Evolutionary conservation across 1,140 invertebrate species (phyloP).

Genomic region (Lepidurus arcticus): DNA sequence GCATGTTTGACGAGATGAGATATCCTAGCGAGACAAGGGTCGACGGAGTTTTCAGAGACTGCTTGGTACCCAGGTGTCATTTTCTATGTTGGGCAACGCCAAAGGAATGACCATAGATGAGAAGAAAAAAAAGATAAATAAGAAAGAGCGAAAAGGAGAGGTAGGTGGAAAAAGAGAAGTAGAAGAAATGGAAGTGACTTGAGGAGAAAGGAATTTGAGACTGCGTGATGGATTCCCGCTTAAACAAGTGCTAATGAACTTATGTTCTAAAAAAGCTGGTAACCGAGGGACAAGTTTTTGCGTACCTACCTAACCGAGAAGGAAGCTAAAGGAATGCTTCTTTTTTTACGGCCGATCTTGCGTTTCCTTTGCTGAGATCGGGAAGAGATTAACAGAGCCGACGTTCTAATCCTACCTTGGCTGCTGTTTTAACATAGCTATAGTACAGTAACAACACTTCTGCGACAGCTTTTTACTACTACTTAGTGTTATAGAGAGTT

Average conservation of each 20-base stretch:
- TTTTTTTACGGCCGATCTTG: too few species aligned
- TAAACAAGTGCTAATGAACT: conserved; percentile 16
- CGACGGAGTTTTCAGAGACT: not conserved
- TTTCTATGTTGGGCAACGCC: not conserved
- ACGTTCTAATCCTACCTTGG: too few species aligned
- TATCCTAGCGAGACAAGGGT: not conserved
- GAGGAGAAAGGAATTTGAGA: not conserved
- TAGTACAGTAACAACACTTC: too few species aligned
- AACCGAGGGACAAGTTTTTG: too few species aligned
- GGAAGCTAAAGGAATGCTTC: too few species aligned
- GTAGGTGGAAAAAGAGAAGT: not conserved
- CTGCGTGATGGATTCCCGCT: conserved; percentile 17
- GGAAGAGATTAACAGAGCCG: too few species aligned
- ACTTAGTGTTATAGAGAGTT: too few species aligned
- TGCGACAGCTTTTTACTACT: too few species aligned
- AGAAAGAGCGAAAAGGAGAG: not conserved
- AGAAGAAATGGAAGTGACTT: not conserved
- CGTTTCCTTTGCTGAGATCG: too few species aligned
- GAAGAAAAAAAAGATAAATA: not conserved
- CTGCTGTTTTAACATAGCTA: too few species aligned
- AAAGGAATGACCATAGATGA: not conserved
- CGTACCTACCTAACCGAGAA: too few species aligned
- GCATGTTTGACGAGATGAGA: not conserved
- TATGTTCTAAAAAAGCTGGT: not conserved
- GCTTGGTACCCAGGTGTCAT: not conserved